Percentiles rank a stretch among this genome's conserved stretches.
Evolutionary conservation across 1,140 invertebrate genomes (phyloP).

Genomic region (Sminthurides bifidus): DNA sequence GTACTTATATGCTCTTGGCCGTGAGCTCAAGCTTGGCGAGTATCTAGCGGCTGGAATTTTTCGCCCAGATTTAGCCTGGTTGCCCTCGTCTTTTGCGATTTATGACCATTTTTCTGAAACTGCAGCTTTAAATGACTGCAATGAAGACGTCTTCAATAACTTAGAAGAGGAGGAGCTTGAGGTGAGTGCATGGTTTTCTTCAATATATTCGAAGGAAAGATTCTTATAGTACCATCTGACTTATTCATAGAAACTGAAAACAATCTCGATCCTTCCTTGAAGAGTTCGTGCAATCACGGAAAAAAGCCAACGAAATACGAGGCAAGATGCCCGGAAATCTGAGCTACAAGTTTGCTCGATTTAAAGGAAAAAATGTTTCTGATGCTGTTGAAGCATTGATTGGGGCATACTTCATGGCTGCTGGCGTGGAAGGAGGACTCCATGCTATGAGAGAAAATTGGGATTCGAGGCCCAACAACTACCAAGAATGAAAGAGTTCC

Average conservation of each 20-base stretch:
- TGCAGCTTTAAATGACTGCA: background rate
- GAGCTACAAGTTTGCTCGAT: conserved; percentile 4
- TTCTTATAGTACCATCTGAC: no score
- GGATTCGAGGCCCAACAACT: background rate
- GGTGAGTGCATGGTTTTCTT: no score
- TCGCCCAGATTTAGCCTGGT: conserved; percentile 10
- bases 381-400: conserved; percentile 28
- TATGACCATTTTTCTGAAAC: background rate
- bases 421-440: conserved; percentile 10
- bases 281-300: no score
- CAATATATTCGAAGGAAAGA: no score
- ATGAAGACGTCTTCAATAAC: conserved; percentile 1
- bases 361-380: conserved; percentile 23
- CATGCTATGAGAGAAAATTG: conserved; percentile 21
- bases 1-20: conserved; percentile 11
- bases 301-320: background rate
- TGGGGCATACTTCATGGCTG: conserved; percentile 21
- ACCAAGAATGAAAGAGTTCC: background rate
- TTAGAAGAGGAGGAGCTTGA: conserved; percentile 2
- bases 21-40: conserved; percentile 7
- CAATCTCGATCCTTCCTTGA: no score
- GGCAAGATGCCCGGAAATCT: background rate
- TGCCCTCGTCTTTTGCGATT: conserved; percentile 8
- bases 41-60: conserved; percentile 19
- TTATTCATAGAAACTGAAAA: no score